Evolutionary conservation across 2,888 invertebrate species (phyloP), one percentile per base, ranked within the genome.

Genomic region (Tetragonisca angustula): DNA sequence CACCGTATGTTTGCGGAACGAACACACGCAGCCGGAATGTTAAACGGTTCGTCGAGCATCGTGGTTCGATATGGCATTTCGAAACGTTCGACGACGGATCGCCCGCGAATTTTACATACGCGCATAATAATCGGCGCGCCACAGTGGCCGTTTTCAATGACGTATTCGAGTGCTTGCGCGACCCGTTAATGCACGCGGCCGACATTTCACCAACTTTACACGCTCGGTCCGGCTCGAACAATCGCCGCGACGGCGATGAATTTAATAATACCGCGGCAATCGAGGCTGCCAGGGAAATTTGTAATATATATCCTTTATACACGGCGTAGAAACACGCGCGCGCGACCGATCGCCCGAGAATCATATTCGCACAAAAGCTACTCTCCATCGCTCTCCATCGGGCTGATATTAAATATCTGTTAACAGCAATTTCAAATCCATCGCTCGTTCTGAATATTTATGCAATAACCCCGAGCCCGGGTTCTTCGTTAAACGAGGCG

Each of bases 331-430:
- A 43, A 43, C n/a, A n/a, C 36, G 36, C 36, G 36, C 32, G 5
- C 24, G 24, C 59, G 5, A 15, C 3, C 61, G 24, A 61, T 61
- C 24, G 61, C 61, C 17, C 17, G 61, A 27, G 24, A 13, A 15
- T n/a, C n/a, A 50, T 32, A 52, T n/a, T 32, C 52, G 5, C 11
- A 52, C 73, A 52, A 64, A 52, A 36, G 62, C 17, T n/a, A 11
- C 19, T 56, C 9, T n/a, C 43, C 9, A 11, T 15, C 15, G 32
- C 27, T 50, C 11, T 19, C 17, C 73, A 32, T 32, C 32, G 32
- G 43, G 43, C 43, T 43, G 73, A 52, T 73, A 64, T 74, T 64
- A 52, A 65, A 50, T 17, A 27, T n/a, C 19, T 11, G 36, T 64
- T 43, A 54, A 64, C 6, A 52, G 27, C 32, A 36, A 36, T 36